Evolutionary conservation across 2,797 vertebrate genomes (phyloP).

Genomic region (Columba guinea): DNA sequence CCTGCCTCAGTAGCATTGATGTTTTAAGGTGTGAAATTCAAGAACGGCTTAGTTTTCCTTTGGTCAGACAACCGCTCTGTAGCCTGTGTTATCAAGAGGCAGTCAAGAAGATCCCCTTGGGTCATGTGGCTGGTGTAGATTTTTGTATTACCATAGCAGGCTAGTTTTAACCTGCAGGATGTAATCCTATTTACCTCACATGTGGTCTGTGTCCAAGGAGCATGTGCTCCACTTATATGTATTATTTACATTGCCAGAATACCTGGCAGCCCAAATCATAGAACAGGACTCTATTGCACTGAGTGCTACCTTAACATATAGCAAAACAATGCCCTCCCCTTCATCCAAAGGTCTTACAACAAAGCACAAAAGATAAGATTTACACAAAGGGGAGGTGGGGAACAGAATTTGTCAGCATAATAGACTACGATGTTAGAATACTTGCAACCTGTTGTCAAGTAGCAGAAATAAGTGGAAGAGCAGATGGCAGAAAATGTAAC

Average conservation of each 20-base stretch:
- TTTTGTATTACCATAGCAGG: conserved; percentile 65
- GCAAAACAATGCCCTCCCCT: not conserved
- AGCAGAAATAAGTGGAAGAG: not conserved
- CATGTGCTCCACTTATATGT: conserved; percentile 6
- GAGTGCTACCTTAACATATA: not conserved
- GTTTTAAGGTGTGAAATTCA: conserved; percentile 73
- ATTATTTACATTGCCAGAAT: conserved; percentile 30
- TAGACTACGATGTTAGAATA: not conserved
- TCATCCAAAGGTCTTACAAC: not conserved
- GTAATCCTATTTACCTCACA: conserved; percentile 70
- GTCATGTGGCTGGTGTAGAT: conserved; percentile 60
- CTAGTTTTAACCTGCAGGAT: conserved; percentile 67
- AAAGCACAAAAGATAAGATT: not conserved
- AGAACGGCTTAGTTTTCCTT: conserved; percentile 67
- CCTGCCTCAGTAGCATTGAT: conserved; percentile 65
- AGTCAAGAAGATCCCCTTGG: conserved; percentile 69
- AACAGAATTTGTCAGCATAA: not conserved
- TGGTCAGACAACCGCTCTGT: conserved; percentile 48
- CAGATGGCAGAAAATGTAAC: not conserved
- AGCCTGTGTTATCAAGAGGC: conserved; percentile 53
- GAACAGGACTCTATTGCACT: not conserved
- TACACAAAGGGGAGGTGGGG: not conserved
- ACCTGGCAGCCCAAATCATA: not conserved
- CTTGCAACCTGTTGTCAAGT: not conserved
- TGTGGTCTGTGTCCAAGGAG: conserved; percentile 54